Base-by-base conservation (phyloP, 2,888 invertebrate genomes). In the Nephrotoma flavescens region DNA sequence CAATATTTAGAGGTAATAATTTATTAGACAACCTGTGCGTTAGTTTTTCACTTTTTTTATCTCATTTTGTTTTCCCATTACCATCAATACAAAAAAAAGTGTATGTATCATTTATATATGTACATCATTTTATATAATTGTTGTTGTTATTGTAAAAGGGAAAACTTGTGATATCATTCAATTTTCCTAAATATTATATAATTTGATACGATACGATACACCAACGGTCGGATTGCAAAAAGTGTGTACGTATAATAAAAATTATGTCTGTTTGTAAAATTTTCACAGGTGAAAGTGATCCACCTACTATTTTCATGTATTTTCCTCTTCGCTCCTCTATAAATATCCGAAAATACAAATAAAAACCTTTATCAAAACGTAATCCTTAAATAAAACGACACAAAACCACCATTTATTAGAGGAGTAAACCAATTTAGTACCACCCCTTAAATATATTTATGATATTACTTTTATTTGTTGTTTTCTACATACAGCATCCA, bases 271-370 rank as follows among this genome's bases (percentile, higher is more conserved):
- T 31, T 31, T 31, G 31, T 31, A 31, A 71, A 9, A 71, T 57
- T 19, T 57, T 41, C 42, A 85, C 87, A 88, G 86, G 87, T 87
- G 88, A 88, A 88, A 88, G 87, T 88, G 87, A 88, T 88, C 87
- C 87, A 87, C 87, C 87, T 87, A 87, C 87, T 42, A 87, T 7
- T 45, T 44, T 44, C 9, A 42, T 85, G 9, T 85, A 9, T 85
- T 85, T 44, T 85, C 85, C 44, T 71, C 9, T 71, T 19, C 31
- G 31, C 71, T 71, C 31, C 71, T 71, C 71, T 71, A 71, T 4
- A 71, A 31, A 71, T 71, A 84, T 15, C 84, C 31, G 5, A 1
- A 31, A 71, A 31, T 12, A 71, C 11, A 71, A 9, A 44, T 44
- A 44, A 9, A 44, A 7, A 44, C 9, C 19, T 71, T 7, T 31